These are phyloP conservation scores for Andrena bucephala DNA, from an alignment of 2,888 invertebrate species.

Conservation along the genomic window DNA sequence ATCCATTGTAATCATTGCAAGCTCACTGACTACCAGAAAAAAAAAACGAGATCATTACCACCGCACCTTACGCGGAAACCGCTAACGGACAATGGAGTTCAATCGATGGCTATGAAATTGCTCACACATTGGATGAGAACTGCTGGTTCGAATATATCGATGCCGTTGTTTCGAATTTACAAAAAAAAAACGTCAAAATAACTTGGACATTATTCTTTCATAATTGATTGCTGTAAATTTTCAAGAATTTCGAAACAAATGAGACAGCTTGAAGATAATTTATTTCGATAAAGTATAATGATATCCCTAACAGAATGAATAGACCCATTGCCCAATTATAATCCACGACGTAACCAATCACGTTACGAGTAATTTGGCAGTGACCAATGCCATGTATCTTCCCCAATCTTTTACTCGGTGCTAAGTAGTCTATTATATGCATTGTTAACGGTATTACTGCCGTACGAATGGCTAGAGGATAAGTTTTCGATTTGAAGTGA, in stretches of 20 bases:
- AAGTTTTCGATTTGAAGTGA: not conserved
- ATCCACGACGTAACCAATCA: conserved; percentile 22
- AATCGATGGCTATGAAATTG: conserved; percentile 4
- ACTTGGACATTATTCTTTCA: not conserved
- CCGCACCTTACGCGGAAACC: conserved; percentile 49
- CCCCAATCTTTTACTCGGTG: conserved; percentile 4
- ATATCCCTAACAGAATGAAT: not conserved
- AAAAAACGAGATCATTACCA: conserved; percentile 21
- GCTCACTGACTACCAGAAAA: conserved; percentile 15
- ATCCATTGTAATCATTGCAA: conserved; percentile 39
- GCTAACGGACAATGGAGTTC: not conserved
- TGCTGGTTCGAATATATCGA: not conserved
- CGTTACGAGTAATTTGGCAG: not conserved
- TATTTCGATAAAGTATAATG: not conserved
- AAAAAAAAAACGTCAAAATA: not conserved
- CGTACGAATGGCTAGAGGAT: not conserved
- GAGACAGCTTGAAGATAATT: not conserved
- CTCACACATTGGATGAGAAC: not conserved
- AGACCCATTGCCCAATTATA: not conserved
- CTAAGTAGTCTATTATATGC: conserved; percentile 20
- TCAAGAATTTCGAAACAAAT: not conserved
- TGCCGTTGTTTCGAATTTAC: not conserved
- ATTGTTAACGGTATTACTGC: conserved; percentile 1
- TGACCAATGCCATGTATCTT: conserved; percentile 23
- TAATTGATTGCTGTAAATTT: not conserved